Evolutionary conservation across 2,113 vertebrate genomes (phyloP).

Genomic region (Salvator merianae): DNA sequence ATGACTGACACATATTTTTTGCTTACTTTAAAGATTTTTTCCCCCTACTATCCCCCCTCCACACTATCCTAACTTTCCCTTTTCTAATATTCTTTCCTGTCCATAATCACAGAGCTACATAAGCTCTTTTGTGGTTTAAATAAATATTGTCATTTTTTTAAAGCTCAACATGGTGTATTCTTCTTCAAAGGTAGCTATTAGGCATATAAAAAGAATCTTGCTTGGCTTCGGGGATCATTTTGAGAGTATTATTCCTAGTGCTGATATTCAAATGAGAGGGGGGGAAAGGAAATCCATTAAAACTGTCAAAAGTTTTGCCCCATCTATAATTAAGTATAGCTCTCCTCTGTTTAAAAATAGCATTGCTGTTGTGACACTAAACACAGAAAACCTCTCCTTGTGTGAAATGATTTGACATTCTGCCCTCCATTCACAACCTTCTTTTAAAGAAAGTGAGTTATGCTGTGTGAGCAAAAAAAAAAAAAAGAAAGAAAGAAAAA

Average conservation of each 20-base stretch:
- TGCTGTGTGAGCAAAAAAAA: conserved; percentile 19
- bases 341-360: conserved; percentile 52
- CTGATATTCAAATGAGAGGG: conserved; percentile 61
- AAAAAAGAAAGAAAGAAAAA: too few relatives aligned
- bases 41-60: not conserved
- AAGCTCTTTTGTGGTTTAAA: conserved; percentile 71
- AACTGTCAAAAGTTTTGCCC: conserved; percentile 46
- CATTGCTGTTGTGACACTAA: conserved; percentile 51
- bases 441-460: conserved; percentile 37
- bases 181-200: conserved; percentile 66
- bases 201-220: conserved; percentile 42
- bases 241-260: conserved; percentile 48
- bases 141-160: conserved; percentile 71
- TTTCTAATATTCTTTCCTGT: conserved; percentile 69
- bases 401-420: conserved; percentile 49
- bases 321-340: conserved; percentile 66
- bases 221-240: conserved; percentile 54
- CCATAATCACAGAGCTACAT: conserved; percentile 68
- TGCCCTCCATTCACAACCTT: conserved; percentile 46
- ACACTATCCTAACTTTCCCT: conserved; percentile 55
- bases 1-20: conserved; percentile 73
- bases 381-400: conserved; percentile 51
- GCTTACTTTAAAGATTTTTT: conserved; percentile 72
- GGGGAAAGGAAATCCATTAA: conserved; percentile 62
- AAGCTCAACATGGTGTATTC: conserved; percentile 43